Evolutionary conservation across 1,140 invertebrate genomes (phyloP), one percentile per base, ranked within the genome.

Genomic region (Danaus melanippus): DNA sequence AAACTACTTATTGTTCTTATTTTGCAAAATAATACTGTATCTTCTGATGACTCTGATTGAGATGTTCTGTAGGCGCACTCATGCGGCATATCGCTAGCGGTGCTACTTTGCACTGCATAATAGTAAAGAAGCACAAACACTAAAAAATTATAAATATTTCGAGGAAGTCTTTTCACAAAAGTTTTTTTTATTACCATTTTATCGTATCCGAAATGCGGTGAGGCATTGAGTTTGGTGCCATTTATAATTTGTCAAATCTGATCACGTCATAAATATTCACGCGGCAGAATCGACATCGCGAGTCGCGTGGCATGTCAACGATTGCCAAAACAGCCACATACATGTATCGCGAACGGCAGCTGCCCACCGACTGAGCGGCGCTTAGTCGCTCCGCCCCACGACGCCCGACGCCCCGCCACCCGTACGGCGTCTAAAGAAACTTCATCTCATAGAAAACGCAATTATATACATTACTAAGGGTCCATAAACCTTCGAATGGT

Each of bases 101-200:
- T 62, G 62, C 66, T 71, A 62, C 64, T 77, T 56, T 78, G 74
- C 64, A 74, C 57, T 60, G 68, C 79, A 84, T 84, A 71, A 57
- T 71, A 83, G 60, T 77, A 85, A 57, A 86, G 82, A 61, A 86
- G 76, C 83, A 84, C 83, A 71, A 74, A 84, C 80, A 86, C 83
- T 75, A 84, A 62, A 41, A 84, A 74, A 68, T 69, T 67, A 65
- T 76, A 76, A 61, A 83, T 81, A 76, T 71, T 82, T 78, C 74
- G 71, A 46, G 55, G 67, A 59, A 83, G 82, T 83, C 73, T 76
- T 71, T 84, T 79, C 77, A 69, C 75, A 58, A 76, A 50, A 73
- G 69, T 79, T 75, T 66, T 58, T 83, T 76, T 83, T 82, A 80
- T 85, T 84, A 69, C 76, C 83, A 86, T 86, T 83, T 86, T 86